Percentiles rank a stretch among this genome's conserved stretches.
Conservation (phyloP, 2,888 invertebrate species). For the Rambutsinella grinnellia region DNA sequence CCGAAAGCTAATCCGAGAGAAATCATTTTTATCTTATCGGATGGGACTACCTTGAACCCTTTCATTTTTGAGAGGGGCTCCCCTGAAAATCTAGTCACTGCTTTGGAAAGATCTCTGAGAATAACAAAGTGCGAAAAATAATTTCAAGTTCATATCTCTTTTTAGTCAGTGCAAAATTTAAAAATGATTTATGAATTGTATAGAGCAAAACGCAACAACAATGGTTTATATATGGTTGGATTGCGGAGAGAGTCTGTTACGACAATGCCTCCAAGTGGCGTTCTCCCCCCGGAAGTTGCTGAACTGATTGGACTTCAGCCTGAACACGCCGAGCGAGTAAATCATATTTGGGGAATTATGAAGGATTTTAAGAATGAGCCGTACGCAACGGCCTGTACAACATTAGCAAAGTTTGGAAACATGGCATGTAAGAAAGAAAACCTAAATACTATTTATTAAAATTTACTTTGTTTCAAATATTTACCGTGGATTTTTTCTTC, state of each 20-base stretch:
- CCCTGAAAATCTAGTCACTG: constrained; percentile 79
- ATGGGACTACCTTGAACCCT: constrained; percentile 80
- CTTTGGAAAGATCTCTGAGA: constrained; percentile 72
- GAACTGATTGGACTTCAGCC: constrained; percentile 49
- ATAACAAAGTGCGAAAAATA: constrained; percentile 74
- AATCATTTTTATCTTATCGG: constrained; percentile 78
- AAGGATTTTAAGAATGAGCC: constrained; percentile 65
- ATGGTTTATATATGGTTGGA: constrained; percentile 79
- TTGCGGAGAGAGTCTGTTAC: constrained; percentile 44
- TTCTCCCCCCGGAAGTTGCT: constrained; percentile 51
- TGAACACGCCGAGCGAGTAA: constrained; percentile 59
- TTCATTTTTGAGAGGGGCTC: constrained; percentile 92
- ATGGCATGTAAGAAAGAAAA: constrained; percentile 55
- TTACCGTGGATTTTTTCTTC: no score
- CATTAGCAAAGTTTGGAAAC: constrained; percentile 61
- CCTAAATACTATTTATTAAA: constrained; percentile 3
- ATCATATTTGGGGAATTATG: constrained; percentile 55
- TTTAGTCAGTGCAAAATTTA: background rate
- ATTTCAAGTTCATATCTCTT: constrained; percentile 3
- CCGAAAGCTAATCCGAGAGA: constrained; percentile 65
- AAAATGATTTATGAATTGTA: constrained; percentile 71
- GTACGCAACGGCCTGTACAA: constrained; percentile 58
- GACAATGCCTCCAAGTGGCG: constrained; percentile 15
- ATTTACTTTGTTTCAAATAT: background rate
- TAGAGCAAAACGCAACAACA: constrained; percentile 75